Conservation (phyloP, 2,797 vertebrate genomes). For the Lacerta viridis region DNA sequence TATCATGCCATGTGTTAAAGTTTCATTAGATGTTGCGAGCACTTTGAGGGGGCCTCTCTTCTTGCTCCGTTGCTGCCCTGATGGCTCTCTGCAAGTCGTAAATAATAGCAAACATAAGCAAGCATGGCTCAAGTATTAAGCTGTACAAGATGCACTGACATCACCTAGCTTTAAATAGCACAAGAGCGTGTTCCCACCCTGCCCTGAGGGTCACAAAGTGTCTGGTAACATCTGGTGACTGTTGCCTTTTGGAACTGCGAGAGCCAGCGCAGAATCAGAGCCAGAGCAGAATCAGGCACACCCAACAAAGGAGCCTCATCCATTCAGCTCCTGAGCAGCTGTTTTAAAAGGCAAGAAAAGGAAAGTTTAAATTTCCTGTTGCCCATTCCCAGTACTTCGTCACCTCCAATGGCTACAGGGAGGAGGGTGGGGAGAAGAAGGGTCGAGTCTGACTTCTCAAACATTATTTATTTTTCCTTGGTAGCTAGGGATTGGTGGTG, state of each 20-base stretch:
- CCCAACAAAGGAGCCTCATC: background rate
- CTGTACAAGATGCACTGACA: background rate
- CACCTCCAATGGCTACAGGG: conserved; percentile 44
- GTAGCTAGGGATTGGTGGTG: background rate
- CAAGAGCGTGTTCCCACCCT: background rate
- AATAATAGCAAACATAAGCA: no score
- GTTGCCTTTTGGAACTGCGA: background rate
- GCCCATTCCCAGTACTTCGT: conserved; percentile 52
- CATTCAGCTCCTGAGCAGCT: conserved; percentile 3
- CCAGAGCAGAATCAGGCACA: background rate
- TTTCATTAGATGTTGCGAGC: no score
- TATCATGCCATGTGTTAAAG: no score
- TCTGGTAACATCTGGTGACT: background rate
- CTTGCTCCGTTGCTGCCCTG: background rate
- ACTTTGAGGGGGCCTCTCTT: no score
- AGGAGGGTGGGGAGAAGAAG: conserved; percentile 13
- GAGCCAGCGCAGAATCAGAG: background rate
- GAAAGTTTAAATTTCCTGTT: conserved; percentile 33
- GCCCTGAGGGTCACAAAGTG: no score
- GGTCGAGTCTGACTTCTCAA: conserved; percentile 43
- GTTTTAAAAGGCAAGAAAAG: background rate
- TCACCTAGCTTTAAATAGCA: background rate
- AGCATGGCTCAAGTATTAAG: background rate
- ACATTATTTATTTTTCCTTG: conserved; percentile 61
- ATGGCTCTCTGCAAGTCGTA: background rate